Conservation (phyloP, 2,888 invertebrate species). For the Fragum sueziense region DNA sequence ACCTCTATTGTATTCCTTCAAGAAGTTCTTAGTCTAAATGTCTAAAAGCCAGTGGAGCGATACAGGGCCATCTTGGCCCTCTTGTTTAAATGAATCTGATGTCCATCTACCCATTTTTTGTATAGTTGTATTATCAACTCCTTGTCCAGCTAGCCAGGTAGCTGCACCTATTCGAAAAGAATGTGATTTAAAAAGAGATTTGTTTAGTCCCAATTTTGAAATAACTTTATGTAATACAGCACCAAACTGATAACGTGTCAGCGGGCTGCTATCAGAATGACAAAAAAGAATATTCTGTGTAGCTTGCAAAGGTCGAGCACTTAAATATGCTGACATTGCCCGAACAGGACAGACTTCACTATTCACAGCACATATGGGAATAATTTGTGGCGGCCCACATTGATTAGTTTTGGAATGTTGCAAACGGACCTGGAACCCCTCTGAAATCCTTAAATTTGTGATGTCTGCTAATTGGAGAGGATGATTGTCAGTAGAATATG, state of each 20-base stretch:
- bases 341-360: not conserved
- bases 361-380: not conserved
- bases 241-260: conserved; percentile 16
- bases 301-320: not conserved
- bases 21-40: too few species aligned
- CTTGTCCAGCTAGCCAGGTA: not conserved
- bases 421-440: not conserved
- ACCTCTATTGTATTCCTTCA: too few species aligned
- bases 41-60: too few species aligned
- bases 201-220: not conserved
- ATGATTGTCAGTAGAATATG: not conserved
- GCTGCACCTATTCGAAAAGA: conserved; percentile 8
- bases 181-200: not conserved
- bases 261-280: not conserved
- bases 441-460: not conserved
- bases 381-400: not conserved
- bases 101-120: not conserved
- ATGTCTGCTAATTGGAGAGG: not conserved
- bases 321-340: not conserved
- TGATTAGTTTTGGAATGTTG: conserved; percentile 14
- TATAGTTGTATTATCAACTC: not conserved
- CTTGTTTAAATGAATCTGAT: conserved; percentile 4
- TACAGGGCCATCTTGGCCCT: too few species aligned
- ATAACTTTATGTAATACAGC: conserved; percentile 1
- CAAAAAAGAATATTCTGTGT: conserved; percentile 8